phyloP scores from a whole-genome alignment of 37 sponge, comb jelly and placozoan genomes.

The Chondrosia reniformis region DNA sequence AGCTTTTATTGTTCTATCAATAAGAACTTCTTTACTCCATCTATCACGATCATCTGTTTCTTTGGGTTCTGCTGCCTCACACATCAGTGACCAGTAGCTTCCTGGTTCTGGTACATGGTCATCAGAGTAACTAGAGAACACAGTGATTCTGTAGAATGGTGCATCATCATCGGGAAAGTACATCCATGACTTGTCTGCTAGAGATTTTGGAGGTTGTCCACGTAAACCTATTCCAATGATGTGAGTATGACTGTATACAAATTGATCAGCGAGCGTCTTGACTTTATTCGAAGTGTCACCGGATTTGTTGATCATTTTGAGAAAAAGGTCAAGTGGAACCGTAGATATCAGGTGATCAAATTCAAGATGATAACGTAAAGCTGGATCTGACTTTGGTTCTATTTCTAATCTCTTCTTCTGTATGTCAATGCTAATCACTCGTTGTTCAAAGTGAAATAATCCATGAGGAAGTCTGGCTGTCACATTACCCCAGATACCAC shows the following conservation, averaged over 20 bases:
- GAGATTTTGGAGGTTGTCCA: constrained; percentile 21
- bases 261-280: not conserved
- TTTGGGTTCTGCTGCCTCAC: constrained; percentile 37
- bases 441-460: constrained; percentile 22
- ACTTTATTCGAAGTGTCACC: not conserved
- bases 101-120: constrained; percentile 37
- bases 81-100: constrained; percentile 47
- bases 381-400: too few species aligned
- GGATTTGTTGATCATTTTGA: constrained; percentile 5
- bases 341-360: constrained; percentile 43
- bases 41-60: not conserved
- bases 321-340: constrained; percentile 18
- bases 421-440: constrained; percentile 5
- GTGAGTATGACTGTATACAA: constrained; percentile 40
- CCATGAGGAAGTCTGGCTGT: constrained; percentile 9
- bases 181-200: constrained; percentile 47
- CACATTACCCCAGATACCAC: constrained; percentile 22
- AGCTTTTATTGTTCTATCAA: constrained; percentile 7
- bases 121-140: constrained; percentile 46
- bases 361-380: constrained; percentile 1
- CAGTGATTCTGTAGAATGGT: constrained; percentile 47
- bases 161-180: constrained; percentile 51
- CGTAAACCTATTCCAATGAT: constrained; percentile 43
- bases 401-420: not conserved
- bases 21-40: constrained; percentile 12